phyloP scores from a whole-genome alignment of 1,140 invertebrate species.

The Heliconius himera region DNA sequence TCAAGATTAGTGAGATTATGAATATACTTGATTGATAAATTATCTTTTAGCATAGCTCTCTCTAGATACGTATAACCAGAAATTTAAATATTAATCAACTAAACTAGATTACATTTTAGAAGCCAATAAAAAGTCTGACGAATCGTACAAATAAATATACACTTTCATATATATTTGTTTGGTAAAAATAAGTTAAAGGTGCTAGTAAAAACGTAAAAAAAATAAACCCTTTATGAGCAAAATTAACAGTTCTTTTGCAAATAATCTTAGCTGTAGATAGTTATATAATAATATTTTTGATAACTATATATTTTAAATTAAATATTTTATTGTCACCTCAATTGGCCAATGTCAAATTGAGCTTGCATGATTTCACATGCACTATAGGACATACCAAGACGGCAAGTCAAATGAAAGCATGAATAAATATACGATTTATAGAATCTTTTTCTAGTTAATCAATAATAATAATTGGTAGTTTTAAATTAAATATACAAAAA shows the following conservation, averaged over 20 bases:
- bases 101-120: not conserved
- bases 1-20: not conserved
- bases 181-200: not conserved
- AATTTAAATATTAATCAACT: not conserved
- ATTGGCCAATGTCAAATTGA: no score
- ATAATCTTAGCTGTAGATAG: not conserved
- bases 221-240: not conserved
- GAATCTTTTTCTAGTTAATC: no score
- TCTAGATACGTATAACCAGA: not conserved
- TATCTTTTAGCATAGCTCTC: not conserved
- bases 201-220: not conserved
- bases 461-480: no score
- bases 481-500: no score
- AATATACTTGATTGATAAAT: not conserved
- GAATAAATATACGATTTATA: no score
- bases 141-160: not conserved
- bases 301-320: no score
- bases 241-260: not conserved
- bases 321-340: no score
- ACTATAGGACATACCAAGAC: no score
- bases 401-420: no score
- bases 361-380: no score
- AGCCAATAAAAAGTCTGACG: not conserved
- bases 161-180: not conserved
- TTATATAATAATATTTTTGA: no score